A percentile compares a stretch with the other conserved stretches of the same genome.
Conservation (phyloP, 2,113 vertebrate genomes). For the Prionailurus viverrinus region DNA sequence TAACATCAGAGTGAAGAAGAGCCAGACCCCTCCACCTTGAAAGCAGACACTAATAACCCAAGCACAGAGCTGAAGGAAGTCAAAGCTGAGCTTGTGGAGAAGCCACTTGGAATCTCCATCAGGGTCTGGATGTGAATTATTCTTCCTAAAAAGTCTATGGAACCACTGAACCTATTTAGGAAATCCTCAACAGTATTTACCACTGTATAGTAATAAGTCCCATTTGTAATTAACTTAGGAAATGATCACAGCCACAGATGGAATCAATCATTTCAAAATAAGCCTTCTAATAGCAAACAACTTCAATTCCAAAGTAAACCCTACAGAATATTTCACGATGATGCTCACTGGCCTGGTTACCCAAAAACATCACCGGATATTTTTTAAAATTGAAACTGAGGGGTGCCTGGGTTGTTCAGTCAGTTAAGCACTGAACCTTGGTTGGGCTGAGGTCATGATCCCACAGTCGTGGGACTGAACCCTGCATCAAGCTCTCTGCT, state of each 20-base stretch:
- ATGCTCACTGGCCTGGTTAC: not conserved
- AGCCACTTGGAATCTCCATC: not conserved
- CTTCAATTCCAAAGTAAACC: not conserved
- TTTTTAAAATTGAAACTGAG: not conserved
- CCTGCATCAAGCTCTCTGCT: too few relatives aligned
- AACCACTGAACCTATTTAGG: not conserved
- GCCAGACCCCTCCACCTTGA: not conserved
- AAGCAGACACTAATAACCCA: not conserved
- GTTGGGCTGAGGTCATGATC: too few relatives aligned
- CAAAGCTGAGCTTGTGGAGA: not conserved
- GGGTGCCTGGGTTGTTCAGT: too few relatives aligned
- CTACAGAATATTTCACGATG: not conserved
- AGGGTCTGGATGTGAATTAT: not conserved
- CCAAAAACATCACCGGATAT: not conserved
- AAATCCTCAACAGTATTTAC: not conserved
- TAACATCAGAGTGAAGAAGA: not conserved
- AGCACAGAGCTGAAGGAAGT: not conserved
- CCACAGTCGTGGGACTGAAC: too few relatives aligned
- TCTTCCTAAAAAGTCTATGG: not conserved
- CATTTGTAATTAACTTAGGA: not conserved
- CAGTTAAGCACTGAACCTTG: too few relatives aligned
- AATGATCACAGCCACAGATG: not conserved
- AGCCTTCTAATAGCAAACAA: not conserved
- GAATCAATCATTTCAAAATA: conserved; percentile 26
- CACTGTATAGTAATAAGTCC: not conserved